These are phyloP conservation scores for Maccullochella peelii DNA, from an alignment of 2,113 vertebrate species.

Conservation along the genomic window DNA sequence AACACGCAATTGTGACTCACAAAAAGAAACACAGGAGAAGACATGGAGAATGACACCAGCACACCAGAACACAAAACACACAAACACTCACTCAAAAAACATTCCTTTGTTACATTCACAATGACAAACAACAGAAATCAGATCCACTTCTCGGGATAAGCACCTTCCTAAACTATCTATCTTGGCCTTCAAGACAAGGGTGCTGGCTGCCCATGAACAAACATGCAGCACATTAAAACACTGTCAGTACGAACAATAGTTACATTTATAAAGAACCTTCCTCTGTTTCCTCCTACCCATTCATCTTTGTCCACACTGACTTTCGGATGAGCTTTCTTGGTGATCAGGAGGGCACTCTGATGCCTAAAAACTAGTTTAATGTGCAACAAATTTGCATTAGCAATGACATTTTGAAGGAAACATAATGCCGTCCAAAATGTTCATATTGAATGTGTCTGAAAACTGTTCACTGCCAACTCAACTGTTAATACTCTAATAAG, in stretches of 20 bases:
- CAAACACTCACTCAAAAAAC: slow-evolving; percentile 19
- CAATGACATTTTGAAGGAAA: slow-evolving; percentile 3
- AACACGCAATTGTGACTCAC: slow-evolving; percentile 19
- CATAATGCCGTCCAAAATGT: background rate
- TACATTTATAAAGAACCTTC: background rate
- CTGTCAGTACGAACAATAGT: background rate
- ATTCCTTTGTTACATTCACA: slow-evolving; percentile 23
- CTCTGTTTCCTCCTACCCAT: background rate
- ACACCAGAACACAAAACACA: slow-evolving; percentile 17
- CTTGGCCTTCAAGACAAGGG: background rate
- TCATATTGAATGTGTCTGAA: background rate
- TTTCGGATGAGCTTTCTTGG: background rate
- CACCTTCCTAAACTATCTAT: slow-evolving; percentile 2
- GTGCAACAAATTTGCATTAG: background rate
- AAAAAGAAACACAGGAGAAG: slow-evolving; percentile 14
- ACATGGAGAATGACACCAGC: slow-evolving; percentile 16
- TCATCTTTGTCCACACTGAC: background rate
- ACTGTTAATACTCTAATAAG: background rate
- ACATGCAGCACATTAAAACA: slow-evolving; percentile 2
- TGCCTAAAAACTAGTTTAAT: background rate
- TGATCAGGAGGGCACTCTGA: background rate
- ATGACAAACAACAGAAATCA: slow-evolving; percentile 13
- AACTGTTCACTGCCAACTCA: background rate
- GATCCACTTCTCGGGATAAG: slow-evolving; percentile 10
- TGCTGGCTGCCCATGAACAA: background rate